Percentiles rank a stretch among this genome's conserved stretches.
Evolutionary conservation across 2,113 vertebrate species (phyloP).

Genomic region (Speoplatyrhinus poulsoni): DNA sequence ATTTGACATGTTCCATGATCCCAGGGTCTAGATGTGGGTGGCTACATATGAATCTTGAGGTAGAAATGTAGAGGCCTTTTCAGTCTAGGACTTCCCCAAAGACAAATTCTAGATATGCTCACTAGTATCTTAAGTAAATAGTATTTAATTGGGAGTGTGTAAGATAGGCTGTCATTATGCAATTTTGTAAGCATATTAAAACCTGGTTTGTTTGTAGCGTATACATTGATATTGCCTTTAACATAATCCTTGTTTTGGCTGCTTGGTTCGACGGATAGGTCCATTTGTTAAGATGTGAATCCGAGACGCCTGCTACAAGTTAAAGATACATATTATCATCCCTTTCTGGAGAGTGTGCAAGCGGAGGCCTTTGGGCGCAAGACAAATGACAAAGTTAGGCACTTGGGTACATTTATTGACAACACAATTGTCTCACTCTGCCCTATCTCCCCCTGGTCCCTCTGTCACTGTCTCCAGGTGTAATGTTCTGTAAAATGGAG

Average conservation of each 20-base stretch:
- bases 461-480: conserved; percentile 71
- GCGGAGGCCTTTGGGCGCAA: conserved; percentile 38
- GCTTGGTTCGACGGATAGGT: too few relatives aligned
- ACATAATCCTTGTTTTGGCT: too few relatives aligned
- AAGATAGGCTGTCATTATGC: too few relatives aligned
- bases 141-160: too few relatives aligned
- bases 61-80: conserved; percentile 4
- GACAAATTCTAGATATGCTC: too few relatives aligned
- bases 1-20: conserved; percentile 44
- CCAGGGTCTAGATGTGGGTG: conserved; percentile 45
- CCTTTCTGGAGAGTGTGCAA: conserved; percentile 31
- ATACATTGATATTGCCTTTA: not conserved
- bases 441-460: conserved; percentile 44
- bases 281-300: too few relatives aligned
- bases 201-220: not conserved
- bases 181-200: too few relatives aligned
- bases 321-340: conserved; percentile 12
- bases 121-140: too few relatives aligned
- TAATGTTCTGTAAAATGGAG: conserved; percentile 75
- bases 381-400: conserved; percentile 60
- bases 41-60: conserved; percentile 11
- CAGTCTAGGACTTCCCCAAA: not conserved
- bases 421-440: conserved; percentile 52
- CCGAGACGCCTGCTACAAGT: too few relatives aligned
- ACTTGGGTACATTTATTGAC: conserved; percentile 60